Evolutionary conservation across 2,888 invertebrate genomes (phyloP), one percentile per base, ranked within the genome.

Genomic region (Synanthedon formicaeformis): DNA sequence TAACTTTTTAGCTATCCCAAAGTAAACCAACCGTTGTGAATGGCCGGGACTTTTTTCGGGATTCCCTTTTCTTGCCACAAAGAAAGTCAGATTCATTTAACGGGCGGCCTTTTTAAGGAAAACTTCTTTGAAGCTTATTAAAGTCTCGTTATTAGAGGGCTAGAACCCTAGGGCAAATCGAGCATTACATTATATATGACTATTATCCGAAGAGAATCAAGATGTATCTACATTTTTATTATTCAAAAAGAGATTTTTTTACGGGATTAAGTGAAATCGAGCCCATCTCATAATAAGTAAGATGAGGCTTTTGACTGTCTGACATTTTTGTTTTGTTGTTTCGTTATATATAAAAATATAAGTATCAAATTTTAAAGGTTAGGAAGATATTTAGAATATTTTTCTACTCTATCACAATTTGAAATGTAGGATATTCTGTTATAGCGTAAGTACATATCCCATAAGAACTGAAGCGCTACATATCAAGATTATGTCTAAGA

Each of bases 101-200:
- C 71, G 73, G 76, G 75, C 72, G 71, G 65, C 68, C 70, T 73
- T 78, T 78, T 79, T 70, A 69, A 65, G 64, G 66, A 65, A 76
- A 78, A 79, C 65, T 78, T 79, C 75, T 78, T 75, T 75, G 75
- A 71, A 73, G 77, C 77, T 78, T 78, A 78, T 80, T 78, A 79
- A 74, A 74, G 71, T 75, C 73, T 71, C 75, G 72, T 76, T 76
- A 34, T 71, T 65, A 54, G 61, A 61, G 69, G 73, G 78, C 74
- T 71, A 72, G 64, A 66, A 57, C 65, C 71, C 67, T 66, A 57
- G 68, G 69, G 66, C 62, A 62, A 59, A 61, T 60, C 59, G 63
- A 64, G 58, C 61, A 58, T 62, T 69, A 63, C 65, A 69, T 73
- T 63, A 66, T 69, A 60, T 60, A 56, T 54, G 13, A 13, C 45